Evolutionary conservation across 2,113 vertebrate species (phyloP).

Genomic region (Sceloporus undulatus): DNA sequence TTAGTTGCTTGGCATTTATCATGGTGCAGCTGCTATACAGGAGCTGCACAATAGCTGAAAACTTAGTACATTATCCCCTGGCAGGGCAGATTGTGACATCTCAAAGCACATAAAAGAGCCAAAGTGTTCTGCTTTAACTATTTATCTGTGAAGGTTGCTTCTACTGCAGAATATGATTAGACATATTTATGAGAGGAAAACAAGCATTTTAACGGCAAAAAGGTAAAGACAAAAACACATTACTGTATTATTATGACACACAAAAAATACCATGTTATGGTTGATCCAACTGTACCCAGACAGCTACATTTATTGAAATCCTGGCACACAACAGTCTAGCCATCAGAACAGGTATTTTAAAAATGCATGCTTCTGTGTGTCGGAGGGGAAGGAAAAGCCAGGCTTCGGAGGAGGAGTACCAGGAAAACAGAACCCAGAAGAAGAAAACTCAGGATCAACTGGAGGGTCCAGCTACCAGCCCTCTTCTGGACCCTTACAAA

Average conservation of each 20-base stretch:
- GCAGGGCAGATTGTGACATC: not conserved
- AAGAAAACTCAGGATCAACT: not conserved
- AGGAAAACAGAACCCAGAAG: not conserved
- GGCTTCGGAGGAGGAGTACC: no score
- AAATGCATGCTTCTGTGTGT: no score
- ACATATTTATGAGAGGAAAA: not conserved
- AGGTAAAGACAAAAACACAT: not conserved
- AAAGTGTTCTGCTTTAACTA: not conserved
- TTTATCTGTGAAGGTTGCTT: not conserved
- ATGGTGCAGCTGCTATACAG: not conserved
- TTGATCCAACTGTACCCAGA: not conserved
- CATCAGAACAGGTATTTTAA: no score
- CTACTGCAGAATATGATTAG: not conserved
- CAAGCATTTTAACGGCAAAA: not conserved
- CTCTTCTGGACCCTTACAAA: no score
- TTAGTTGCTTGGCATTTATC: not conserved
- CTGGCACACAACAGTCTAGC: not conserved
- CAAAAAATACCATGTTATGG: not conserved
- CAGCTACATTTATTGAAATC: not conserved
- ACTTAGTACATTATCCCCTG: not conserved
- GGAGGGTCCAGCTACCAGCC: no score
- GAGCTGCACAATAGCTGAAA: not conserved
- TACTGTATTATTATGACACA: no score
- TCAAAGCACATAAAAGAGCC: not conserved
- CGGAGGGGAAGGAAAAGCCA: no score